Conservation (phyloP, 2,888 invertebrate genomes). For the Agrochola lychnidis region DNA sequence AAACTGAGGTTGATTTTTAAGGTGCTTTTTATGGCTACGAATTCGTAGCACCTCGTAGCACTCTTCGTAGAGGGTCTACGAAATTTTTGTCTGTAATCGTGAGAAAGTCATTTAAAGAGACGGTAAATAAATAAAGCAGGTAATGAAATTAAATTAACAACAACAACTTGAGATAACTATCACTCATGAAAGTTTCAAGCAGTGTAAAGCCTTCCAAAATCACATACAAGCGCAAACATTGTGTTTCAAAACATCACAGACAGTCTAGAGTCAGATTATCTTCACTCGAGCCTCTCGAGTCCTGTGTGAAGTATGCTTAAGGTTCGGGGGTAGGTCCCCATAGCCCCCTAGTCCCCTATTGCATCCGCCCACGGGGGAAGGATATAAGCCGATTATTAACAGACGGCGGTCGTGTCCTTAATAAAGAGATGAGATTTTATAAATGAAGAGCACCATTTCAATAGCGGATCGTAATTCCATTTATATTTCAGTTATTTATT, state of each 20-base stretch:
- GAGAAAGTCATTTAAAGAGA: background rate
- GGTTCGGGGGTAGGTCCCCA: conserved; percentile 43
- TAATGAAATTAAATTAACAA: background rate
- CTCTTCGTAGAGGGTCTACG: conserved; percentile 48
- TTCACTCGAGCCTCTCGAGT: conserved; percentile 52
- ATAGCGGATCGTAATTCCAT: conserved; percentile 58
- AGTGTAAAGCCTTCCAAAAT: conserved; percentile 39
- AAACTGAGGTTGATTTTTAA: conserved; percentile 10
- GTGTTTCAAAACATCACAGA: conserved; percentile 48
- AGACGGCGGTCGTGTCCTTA: conserved; percentile 75
- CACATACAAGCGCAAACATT: conserved; percentile 52
- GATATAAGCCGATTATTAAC: conserved; percentile 83
- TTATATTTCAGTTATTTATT: conserved; percentile 62
- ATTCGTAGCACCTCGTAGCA: conserved; percentile 42
- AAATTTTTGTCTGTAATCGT: background rate
- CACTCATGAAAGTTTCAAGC: conserved; percentile 35
- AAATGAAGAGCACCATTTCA: conserved; percentile 70
- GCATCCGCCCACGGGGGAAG: conserved; percentile 64
- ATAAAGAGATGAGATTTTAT: conserved; percentile 62
- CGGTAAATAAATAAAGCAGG: background rate
- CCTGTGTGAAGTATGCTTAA: conserved; percentile 54
- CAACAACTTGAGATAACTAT: conserved; percentile 3
- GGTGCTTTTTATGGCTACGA: conserved; percentile 17
- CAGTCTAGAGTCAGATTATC: conserved; percentile 56
- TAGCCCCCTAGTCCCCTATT: conserved; percentile 32